Evolutionary conservation across 1,140 invertebrate genomes (phyloP), one percentile per base, ranked within the genome.

Genomic region (Asobara japonica): DNA sequence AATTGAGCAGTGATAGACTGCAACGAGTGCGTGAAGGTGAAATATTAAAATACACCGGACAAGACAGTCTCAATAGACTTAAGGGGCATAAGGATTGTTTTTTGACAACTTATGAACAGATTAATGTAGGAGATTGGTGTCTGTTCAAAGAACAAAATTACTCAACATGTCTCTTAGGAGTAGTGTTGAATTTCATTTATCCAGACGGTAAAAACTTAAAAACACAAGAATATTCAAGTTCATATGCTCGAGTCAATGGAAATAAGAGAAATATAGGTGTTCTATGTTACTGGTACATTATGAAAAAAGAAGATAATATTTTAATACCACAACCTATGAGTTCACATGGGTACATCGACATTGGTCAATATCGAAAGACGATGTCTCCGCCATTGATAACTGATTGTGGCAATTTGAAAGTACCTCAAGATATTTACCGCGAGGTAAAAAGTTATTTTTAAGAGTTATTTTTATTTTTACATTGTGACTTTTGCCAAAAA

Each of bases 61-160:
- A n/a, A n/a, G n/a, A n/a, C n/a, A n/a, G n/a, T n/a, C n/a, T n/a
- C n/a, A n/a, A n/a, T n/a, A n/a, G n/a, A n/a, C n/a, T n/a, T n/a
- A n/a, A n/a, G n/a, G n/a, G n/a, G n/a, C n/a, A n/a, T n/a, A n/a
- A n/a, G n/a, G n/a, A n/a, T n/a, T n/a, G n/a, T n/a, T n/a, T n/a
- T n/a, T n/a, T n/a, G n/a, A n/a, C n/a, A n/a, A n/a, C n/a, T n/a
- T 83, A 77, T 0, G 56, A 78, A 10, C 30, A 36, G 38, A 65
- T 33, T 36, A 27, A 65, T 16, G 27, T 65, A 65, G 30, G 64
- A n/a, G 64, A 65, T 65, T 65, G 64, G 64, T 65, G 64, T 8
- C 25, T 65, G 27, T 65, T 65, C 31, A 65, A 65, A 13, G 64
- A 65, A 30, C 33, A 20, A 27, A 36, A 65, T 36, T 65, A 65